Percentiles rank a stretch among this genome's conserved stretches.
These are phyloP conservation scores for Nothoprocta pentlandii DNA, from an alignment of 2,113 vertebrate genomes.

Conservation along the genomic window DNA sequence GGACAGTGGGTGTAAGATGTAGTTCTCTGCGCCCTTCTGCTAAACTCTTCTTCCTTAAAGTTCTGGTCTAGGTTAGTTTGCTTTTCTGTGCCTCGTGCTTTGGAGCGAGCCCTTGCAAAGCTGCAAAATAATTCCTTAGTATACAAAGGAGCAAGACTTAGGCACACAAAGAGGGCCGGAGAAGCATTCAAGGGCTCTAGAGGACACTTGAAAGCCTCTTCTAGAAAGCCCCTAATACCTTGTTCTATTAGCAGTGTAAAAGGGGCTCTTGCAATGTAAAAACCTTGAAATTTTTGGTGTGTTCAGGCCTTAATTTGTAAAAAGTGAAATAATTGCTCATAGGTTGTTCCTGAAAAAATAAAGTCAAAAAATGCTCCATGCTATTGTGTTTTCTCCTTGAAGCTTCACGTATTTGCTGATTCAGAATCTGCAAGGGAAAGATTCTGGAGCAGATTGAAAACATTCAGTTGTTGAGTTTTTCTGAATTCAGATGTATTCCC, in stretches of 20 bases:
- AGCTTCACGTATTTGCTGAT: not conserved
- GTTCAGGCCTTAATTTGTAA: not conserved
- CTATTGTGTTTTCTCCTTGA: not conserved
- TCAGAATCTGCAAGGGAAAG: not conserved
- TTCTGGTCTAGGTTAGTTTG: not conserved
- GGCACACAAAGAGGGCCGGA: conserved; percentile 31
- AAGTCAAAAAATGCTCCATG: not conserved
- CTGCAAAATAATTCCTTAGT: conserved; percentile 1
- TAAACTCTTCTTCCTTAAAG: not conserved
- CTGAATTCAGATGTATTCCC: not conserved
- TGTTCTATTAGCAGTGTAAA: not conserved
- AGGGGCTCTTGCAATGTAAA: conserved; percentile 20
- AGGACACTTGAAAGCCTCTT: conserved; percentile 53
- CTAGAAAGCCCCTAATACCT: not conserved
- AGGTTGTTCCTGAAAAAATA: not conserved
- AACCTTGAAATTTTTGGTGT: not conserved
- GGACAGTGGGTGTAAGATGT: not conserved
- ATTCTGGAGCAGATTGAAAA: not conserved
- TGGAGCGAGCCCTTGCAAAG: conserved; percentile 22
- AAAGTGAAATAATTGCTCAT: not conserved
- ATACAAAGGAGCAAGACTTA: conserved; percentile 37
- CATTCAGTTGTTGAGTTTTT: not conserved
- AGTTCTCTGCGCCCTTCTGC: not conserved
- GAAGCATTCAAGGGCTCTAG: conserved; percentile 35
- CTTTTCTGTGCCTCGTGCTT: not conserved